Evolutionary conservation across 2,888 invertebrate genomes (phyloP).

Genomic region (Argyresthia goedartella): DNA sequence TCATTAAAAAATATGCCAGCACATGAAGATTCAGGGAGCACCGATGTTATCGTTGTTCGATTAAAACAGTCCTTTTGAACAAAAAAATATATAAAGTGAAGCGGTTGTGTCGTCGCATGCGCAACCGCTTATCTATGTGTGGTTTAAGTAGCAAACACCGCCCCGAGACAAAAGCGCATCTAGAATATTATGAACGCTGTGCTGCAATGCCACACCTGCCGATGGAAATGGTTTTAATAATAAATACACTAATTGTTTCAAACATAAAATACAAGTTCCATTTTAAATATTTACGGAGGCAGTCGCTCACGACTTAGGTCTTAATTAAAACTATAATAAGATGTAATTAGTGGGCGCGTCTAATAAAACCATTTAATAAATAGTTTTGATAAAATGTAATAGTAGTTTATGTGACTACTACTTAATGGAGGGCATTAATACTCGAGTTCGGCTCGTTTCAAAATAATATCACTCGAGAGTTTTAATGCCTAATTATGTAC

Average conservation of each 20-base stretch:
- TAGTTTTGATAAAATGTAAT: too few relatives aligned
- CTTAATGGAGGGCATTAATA: too few relatives aligned
- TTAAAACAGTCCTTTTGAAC: not conserved
- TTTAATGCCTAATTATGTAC: too few relatives aligned
- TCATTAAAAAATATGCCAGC: too few relatives aligned
- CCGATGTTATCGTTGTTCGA: too few relatives aligned
- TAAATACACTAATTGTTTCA: slow-evolving; percentile 59
- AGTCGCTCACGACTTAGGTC: not conserved
- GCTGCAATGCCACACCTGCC: slow-evolving; percentile 51
- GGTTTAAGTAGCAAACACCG: not conserved
- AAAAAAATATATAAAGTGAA: not conserved
- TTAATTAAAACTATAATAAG: slow-evolving; percentile 4
- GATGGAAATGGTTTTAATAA: slow-evolving; percentile 40
- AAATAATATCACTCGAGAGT: too few relatives aligned
- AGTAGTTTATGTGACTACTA: too few relatives aligned
- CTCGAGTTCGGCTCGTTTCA: too few relatives aligned
- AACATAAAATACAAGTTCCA: slow-evolving; percentile 14
- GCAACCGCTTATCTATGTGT: not conserved
- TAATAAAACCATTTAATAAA: too few relatives aligned
- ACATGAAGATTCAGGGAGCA: too few relatives aligned
- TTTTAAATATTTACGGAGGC: not conserved
- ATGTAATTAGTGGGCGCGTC: not conserved
- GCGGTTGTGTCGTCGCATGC: not conserved
- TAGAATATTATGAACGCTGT: too few relatives aligned
- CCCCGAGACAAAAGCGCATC: slow-evolving; percentile 13